phyloP scores from a whole-genome alignment of 1,140 invertebrate genomes.

The Idris sp. region DNA sequence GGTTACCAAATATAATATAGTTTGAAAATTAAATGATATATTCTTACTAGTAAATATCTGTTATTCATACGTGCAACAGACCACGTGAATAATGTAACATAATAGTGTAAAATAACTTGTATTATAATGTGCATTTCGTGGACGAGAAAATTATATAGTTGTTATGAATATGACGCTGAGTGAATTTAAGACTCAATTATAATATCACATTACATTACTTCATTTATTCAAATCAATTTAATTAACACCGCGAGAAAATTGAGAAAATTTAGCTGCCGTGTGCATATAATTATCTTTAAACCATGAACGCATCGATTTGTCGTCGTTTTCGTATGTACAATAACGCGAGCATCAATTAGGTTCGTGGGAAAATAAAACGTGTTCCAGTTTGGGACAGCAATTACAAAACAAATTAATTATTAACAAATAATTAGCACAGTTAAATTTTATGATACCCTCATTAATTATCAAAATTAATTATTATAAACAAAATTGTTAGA shows the following conservation, averaged over 20 bases:
- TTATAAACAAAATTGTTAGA: too few relatives aligned
- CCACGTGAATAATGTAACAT: background rate
- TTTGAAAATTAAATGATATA: constrained; percentile 1
- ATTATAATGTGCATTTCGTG: constrained; percentile 7
- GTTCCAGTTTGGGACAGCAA: too few relatives aligned
- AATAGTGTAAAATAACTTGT: constrained; percentile 1
- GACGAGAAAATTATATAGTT: constrained; percentile 2
- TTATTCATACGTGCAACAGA: background rate
- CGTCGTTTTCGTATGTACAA: too few relatives aligned
- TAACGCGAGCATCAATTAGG: too few relatives aligned
- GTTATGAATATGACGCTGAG: constrained; percentile 2
- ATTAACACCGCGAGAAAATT: constrained; percentile 9
- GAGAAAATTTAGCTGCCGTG: too few relatives aligned
- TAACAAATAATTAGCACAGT: too few relatives aligned
- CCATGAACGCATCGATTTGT: too few relatives aligned
- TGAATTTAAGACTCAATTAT: constrained; percentile 29
- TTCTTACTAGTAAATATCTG: background rate
- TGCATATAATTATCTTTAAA: too few relatives aligned
- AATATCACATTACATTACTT: constrained; percentile 8
- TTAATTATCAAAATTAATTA: too few relatives aligned
- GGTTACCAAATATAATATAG: background rate
- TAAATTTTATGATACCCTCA: too few relatives aligned
- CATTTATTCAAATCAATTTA: constrained; percentile 24
- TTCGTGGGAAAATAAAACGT: too few relatives aligned
- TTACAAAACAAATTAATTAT: too few relatives aligned